A percentile compares a stretch with the other conserved stretches of the same genome.
These are phyloP conservation scores for Trypoxylon attenuatum DNA, from an alignment of 2,888 invertebrate genomes.

Conservation along the genomic window DNA sequence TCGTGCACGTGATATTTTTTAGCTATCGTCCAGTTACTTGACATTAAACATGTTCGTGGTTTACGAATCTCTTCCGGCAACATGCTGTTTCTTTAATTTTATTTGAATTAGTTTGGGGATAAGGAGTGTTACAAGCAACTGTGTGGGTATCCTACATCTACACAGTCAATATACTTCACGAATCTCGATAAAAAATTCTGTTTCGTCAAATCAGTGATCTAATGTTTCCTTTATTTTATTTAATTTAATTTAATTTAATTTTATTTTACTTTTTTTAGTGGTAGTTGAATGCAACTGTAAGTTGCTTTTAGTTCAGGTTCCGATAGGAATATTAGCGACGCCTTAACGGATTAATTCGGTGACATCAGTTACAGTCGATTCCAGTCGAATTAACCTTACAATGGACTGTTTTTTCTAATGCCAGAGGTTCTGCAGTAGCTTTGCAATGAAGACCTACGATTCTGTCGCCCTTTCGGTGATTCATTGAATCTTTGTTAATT, in stretches of 20 bases:
- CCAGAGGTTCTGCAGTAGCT: slow-evolving; percentile 27
- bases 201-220: too few relatives aligned
- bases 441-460: slow-evolving; percentile 9
- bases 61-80: slow-evolving; percentile 6
- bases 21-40: slow-evolving; percentile 24
- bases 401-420: slow-evolving; percentile 41
- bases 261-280: too few relatives aligned
- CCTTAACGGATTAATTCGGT: slow-evolving; percentile 21
- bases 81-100: background rate
- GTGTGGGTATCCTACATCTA: too few relatives aligned
- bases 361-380: slow-evolving; percentile 46
- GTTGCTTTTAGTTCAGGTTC: too few relatives aligned
- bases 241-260: too few relatives aligned
- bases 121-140: too few relatives aligned
- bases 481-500: slow-evolving; percentile 8
- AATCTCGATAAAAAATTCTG: too few relatives aligned
- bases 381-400: slow-evolving; percentile 43
- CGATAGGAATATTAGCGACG: too few relatives aligned
- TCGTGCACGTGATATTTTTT: slow-evolving; percentile 8
- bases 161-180: too few relatives aligned
- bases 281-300: too few relatives aligned
- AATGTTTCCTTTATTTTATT: too few relatives aligned
- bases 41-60: too few relatives aligned
- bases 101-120: background rate
- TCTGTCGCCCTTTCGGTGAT: slow-evolving; percentile 13